Percentiles rank a stretch among this genome's conserved stretches.
These are phyloP conservation scores for Poicephalus gulielmi DNA, from an alignment of 2,113 vertebrate genomes.

Conservation along the genomic window DNA sequence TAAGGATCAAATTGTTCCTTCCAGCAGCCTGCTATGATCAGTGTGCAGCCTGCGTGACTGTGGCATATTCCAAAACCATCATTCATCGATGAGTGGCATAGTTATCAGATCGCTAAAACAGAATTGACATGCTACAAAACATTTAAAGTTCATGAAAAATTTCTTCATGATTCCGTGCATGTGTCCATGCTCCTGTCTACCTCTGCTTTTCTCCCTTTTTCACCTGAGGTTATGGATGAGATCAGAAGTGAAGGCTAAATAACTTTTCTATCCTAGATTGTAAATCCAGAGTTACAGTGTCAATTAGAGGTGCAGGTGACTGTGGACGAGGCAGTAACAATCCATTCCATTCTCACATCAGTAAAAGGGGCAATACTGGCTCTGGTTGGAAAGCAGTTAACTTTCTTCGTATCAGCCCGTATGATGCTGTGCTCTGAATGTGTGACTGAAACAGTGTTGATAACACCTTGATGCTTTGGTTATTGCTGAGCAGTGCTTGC, in stretches of 20 bases:
- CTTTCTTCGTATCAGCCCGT: rapidly evolving
- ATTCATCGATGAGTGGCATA: not conserved
- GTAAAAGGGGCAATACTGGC: not conserved
- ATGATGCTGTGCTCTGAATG: not conserved
- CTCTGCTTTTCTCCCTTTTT: not conserved
- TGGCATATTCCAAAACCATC: not conserved
- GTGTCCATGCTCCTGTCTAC: not conserved
- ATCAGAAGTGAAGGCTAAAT: not conserved
- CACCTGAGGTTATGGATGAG: not conserved
- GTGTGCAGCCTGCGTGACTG: not conserved
- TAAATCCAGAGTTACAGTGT: not conserved
- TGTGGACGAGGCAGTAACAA: not conserved
- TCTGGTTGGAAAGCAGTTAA: not conserved
- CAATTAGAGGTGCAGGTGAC: not conserved
- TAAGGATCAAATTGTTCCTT: not conserved
- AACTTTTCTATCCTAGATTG: not conserved
- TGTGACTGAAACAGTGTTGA: not conserved
- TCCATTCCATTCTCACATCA: not conserved
- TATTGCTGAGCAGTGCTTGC: not conserved
- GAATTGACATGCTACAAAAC: not conserved
- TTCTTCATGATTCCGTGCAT: not conserved
- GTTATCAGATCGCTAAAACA: not conserved
- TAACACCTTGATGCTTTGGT: not conserved
- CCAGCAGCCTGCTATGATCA: not conserved
- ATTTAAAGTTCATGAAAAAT: not conserved